Base-by-base conservation (phyloP, 1,140 invertebrate genomes). In the Drosophila pachea region DNA sequence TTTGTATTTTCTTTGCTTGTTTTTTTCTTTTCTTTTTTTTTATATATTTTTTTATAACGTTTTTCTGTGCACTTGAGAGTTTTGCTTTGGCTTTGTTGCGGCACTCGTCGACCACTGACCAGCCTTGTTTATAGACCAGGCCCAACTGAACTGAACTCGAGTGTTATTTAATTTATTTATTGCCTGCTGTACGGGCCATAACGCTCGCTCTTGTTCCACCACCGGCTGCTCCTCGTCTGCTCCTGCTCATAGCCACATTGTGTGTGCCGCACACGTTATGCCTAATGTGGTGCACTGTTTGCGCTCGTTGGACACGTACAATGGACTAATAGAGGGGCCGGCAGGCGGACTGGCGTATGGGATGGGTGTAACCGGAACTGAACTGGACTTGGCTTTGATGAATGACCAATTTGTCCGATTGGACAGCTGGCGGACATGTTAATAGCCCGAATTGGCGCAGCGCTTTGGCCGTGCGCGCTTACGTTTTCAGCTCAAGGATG, bases 371-470 rank as follows among this genome's bases (percentile, higher is more conserved):
- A 22, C 1, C 22, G 22, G 22, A 22, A 22, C 22, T 22, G 22
- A 22, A 22, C 22, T 22, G 22, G 22, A 22, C 22, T 22, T 22
- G n/a, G 4, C 14, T 54, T 35, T 71, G 48, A 58, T 54, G 54
- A 35, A 61, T 38, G 56, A 52, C 64, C 68, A 79, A 84, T 79
- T 79, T 74, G 74, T 79, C 65, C 50, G 53, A 55, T 43, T 73
- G 74, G 82, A 76, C 72, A 84, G 81, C 62, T 73, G 76, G 59
- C 76, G 78, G 77, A 73, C 78, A 81, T 77, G 77, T 73, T 79
- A 79, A 79, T 79, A 65, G 78, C 70, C 59, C 45, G 65, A 43
- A 69, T 35, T 48, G 16, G 31, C 50, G 42, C 56, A 56, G 61
- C 31, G 31, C 61, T 67, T 75, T 75, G 31, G 2, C 12, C 9